Percentiles rank a stretch among this genome's conserved stretches.
Conservation (phyloP, 2,888 invertebrate species). For the Coecobrya sp. region DNA sequence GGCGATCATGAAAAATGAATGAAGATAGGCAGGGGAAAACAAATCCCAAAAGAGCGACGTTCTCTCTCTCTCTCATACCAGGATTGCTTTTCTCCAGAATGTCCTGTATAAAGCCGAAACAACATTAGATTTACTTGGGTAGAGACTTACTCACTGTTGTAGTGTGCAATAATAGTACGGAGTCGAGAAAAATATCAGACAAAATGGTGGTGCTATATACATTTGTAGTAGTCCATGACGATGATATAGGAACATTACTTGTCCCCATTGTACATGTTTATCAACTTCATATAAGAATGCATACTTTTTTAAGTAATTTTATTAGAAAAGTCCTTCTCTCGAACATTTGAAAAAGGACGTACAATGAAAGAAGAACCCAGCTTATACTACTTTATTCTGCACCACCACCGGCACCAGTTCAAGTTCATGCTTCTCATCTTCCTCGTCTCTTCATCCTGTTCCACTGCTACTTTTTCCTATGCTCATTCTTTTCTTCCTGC, state of each 20-base stretch:
- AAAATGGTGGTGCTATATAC: background rate
- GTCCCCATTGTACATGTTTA: slow-evolving; percentile 36
- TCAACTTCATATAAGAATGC: background rate
- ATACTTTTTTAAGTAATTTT: slow-evolving; percentile 46
- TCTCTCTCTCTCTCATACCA: slow-evolving; percentile 66
- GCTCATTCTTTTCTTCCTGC: background rate
- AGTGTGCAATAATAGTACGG: background rate
- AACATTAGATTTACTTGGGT: slow-evolving; percentile 78
- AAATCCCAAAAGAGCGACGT: slow-evolving; percentile 81
- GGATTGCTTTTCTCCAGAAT: slow-evolving; percentile 51
- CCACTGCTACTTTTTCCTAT: slow-evolving; percentile 1
- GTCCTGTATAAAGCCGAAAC: slow-evolving; percentile 75
- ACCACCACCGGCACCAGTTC: slow-evolving; percentile 47
- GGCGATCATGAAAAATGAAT: slow-evolving; percentile 82
- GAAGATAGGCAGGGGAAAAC: slow-evolving; percentile 81
- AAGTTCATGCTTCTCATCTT: slow-evolving; percentile 46
- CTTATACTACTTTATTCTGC: slow-evolving; percentile 2
- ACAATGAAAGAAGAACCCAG: slow-evolving; percentile 45
- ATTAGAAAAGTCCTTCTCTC: slow-evolving; percentile 58
- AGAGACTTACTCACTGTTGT: slow-evolving; percentile 12
- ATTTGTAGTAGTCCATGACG: background rate
- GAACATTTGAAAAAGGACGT: slow-evolving; percentile 7
- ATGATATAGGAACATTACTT: background rate
- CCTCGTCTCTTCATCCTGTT: slow-evolving; percentile 15
- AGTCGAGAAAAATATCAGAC: slow-evolving; percentile 31